Base-by-base conservation (phyloP, 2,888 invertebrate genomes). In the Andrena hattorfiana region DNA sequence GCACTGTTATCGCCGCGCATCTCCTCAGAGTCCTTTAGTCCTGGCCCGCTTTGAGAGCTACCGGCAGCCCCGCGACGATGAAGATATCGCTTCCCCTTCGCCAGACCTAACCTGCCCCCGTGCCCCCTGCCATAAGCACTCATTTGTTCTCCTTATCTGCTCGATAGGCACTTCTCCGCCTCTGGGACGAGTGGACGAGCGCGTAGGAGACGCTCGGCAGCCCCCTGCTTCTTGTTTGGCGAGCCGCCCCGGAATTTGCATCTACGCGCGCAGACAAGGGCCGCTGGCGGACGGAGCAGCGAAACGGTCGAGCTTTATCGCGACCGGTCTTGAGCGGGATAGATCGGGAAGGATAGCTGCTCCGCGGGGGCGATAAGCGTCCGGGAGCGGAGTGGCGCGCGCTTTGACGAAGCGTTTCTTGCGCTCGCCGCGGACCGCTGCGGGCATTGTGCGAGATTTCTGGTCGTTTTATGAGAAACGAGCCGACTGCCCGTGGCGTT, bases 111-210 rank as follows among this genome's bases (percentile, higher is more conserved):
- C 16, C n/a, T 20, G 63, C 5, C 67, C 35, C 70, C 56, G 56
- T 35, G 7, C 8, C 51, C 59, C 35, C 49, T 82, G 88, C 87
- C 83, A 84, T 84, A 83, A 88, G 81, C 85, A 86, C 84, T 82
- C 85, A 80, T 87, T 88, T 84, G 80, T 87, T 89, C 86, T 85
- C 75, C 83, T 86, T 84, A 85, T 87, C 89, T 85, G 35, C 84
- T 78, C 81, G 85, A 88, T 85, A 88, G 86, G 83, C 88, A 88
- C 84, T 89, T 84, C 82, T 82, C 88, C 64, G 82, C 79, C 85
- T 81, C 75, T 81, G 71, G 80, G 60, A 73, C 75, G 64, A 77
- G 62, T 23, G 56, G 23, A 42, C 72, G 79, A 76, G 69, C 51
- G 49, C 75, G 63, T 59, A 62, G 63, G 56, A 74, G 28, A 28